A percentile compares a stretch with the other conserved stretches of the same genome.
Conservation (phyloP, 1,140 invertebrate genomes). For the Drosophila guanche region DNA sequence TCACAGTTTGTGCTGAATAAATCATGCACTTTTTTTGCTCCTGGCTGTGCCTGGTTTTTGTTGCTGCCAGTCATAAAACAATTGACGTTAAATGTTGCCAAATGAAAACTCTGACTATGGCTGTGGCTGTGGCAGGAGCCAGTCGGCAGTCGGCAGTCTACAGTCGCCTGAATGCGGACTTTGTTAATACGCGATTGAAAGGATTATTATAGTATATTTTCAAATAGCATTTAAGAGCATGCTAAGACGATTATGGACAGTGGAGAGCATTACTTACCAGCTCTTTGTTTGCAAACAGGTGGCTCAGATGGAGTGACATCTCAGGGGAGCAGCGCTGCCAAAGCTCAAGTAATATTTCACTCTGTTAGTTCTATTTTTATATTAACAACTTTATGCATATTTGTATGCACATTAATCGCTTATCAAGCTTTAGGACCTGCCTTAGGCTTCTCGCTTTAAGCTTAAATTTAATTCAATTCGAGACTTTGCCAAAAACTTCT, state of each 20-base stretch:
- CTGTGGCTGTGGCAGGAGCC: conserved; percentile 1
- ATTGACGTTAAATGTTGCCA: conserved; percentile 75
- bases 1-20: conserved; percentile 58
- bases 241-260: conserved; percentile 35
- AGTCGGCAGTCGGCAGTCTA: too few relatives aligned
- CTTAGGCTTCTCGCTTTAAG: too few relatives aligned
- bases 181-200: conserved; percentile 45
- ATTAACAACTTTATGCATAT: too few relatives aligned
- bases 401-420: too few relatives aligned
- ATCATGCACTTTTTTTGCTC: conserved; percentile 40
- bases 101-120: conserved; percentile 46
- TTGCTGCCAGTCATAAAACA: conserved; percentile 72
- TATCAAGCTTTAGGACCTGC: too few relatives aligned
- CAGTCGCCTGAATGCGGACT: background rate
- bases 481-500: too few relatives aligned
- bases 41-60: conserved; percentile 42
- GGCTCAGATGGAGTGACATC: background rate
- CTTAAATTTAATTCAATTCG: too few relatives aligned
- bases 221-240: conserved; percentile 43
- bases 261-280: conserved; percentile 27
- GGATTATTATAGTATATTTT: conserved; percentile 13
- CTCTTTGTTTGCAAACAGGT: conserved; percentile 1
- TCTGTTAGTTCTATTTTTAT: too few relatives aligned
- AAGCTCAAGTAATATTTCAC: too few relatives aligned
- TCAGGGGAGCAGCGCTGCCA: too few relatives aligned